Conservation (phyloP, 2,888 invertebrate genomes). For the Rosalia funebris region DNA sequence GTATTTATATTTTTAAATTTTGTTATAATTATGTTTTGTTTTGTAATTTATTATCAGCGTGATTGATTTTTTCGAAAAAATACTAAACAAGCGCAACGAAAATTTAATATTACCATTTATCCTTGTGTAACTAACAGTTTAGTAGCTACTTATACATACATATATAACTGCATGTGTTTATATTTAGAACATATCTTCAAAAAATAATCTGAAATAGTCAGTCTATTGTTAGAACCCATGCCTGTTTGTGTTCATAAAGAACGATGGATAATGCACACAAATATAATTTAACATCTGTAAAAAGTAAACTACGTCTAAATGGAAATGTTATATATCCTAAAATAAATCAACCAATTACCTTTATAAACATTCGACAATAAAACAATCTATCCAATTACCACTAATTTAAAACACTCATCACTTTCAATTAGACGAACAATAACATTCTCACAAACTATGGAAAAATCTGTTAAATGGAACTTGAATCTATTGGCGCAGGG, state of each 20-base stretch:
- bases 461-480: constrained; percentile 5
- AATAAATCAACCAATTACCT: constrained; percentile 34
- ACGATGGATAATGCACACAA: not conserved
- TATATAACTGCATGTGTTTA: not conserved
- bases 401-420: constrained; percentile 39
- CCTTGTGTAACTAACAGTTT: not conserved
- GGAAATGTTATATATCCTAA: constrained; percentile 1
- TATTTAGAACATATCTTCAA: not conserved
- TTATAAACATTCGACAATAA: constrained; percentile 38
- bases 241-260: constrained; percentile 5
- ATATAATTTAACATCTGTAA: not conserved
- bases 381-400: constrained; percentile 44
- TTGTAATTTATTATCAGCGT: too few relatives aligned
- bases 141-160: not conserved
- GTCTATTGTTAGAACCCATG: not conserved
- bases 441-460: constrained; percentile 24
- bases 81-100: too few relatives aligned
- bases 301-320: not conserved
- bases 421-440: constrained; percentile 35
- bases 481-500: not conserved
- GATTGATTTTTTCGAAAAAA: too few relatives aligned
- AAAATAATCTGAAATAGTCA: not conserved
- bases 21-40: not conserved
- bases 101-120: not conserved
- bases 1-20: not conserved